phyloP scores from a whole-genome alignment of 2,113 vertebrate species.

The Columba janthina region DNA sequence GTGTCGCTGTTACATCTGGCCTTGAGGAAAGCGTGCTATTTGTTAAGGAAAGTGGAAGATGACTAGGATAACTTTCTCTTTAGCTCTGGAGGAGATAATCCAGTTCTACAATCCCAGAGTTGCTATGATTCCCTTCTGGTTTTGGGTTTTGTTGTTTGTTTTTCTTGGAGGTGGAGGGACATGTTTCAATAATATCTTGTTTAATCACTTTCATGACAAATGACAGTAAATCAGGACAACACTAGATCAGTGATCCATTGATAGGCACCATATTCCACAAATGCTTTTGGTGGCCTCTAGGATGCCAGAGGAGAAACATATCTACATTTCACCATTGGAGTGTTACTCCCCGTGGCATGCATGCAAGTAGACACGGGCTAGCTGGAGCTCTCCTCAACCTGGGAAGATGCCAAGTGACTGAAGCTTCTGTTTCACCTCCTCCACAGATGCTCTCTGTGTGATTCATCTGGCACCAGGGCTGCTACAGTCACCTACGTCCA shows the following conservation, averaged over 20 bases:
- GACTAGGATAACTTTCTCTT: neutral
- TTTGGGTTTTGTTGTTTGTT: neutral
- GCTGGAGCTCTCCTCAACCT: neutral
- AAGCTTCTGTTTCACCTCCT: slow-evolving; percentile 3
- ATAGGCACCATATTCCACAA: neutral
- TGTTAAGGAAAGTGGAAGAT: neutral
- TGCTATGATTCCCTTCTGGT: neutral
- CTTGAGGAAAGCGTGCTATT: neutral
- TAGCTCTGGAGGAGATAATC: neutral
- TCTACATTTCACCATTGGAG: fast-evolving
- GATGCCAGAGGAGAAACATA: neutral
- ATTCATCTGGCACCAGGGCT: neutral
- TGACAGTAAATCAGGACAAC: neutral
- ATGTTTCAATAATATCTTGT: neutral
- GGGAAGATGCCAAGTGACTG: neutral
- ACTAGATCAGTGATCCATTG: neutral
- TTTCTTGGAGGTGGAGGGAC: fast-evolving
- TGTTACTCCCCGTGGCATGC: neutral
- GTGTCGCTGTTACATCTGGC: neutral
- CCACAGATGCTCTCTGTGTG: neutral
- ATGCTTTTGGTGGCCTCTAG: neutral
- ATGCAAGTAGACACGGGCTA: neutral
- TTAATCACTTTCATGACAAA: neutral
- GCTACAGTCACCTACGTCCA: neutral
- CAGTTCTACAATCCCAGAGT: neutral